Evolutionary conservation across 2,888 invertebrate species (phyloP).

Genomic region (Nemotelus nigrinus): DNA sequence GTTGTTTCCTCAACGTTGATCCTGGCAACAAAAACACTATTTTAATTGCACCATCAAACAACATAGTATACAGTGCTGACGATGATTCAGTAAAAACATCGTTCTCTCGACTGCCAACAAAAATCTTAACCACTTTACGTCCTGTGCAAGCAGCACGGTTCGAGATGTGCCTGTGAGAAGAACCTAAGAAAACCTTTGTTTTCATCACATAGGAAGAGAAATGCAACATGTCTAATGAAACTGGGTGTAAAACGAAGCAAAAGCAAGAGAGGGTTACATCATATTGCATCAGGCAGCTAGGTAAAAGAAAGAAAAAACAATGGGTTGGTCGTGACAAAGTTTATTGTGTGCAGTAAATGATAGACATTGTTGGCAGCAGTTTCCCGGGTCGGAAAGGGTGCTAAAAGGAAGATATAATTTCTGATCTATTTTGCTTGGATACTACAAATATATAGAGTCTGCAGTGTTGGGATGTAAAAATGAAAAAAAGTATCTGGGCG

Average conservation of each 20-base stretch:
- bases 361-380: not conserved
- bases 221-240: not conserved
- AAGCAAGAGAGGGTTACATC: not conserved
- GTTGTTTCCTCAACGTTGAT: not conserved
- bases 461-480: no score
- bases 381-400: no score
- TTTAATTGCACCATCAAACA: slow-evolving; percentile 36
- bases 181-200: not conserved
- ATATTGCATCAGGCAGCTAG: not conserved
- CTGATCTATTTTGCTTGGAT: no score
- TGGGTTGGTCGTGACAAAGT: not conserved
- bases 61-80: slow-evolving; percentile 29
- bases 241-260: not conserved
- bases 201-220: slow-evolving; percentile 1
- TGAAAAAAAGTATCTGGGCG: no score
- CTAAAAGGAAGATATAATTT: no score
- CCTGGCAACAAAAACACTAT: slow-evolving; percentile 19
- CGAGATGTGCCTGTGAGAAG: no score
- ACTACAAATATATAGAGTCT: no score
- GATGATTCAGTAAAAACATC: slow-evolving; percentile 20
- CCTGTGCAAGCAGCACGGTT: not conserved
- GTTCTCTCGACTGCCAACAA: not conserved
- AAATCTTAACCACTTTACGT: not conserved
- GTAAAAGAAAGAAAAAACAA: not conserved
- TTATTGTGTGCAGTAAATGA: slow-evolving; percentile 18